Evolutionary conservation across 1,140 invertebrate genomes (phyloP), one percentile per base, ranked within the genome.

Genomic region (Leptestheria dahalacensis): DNA sequence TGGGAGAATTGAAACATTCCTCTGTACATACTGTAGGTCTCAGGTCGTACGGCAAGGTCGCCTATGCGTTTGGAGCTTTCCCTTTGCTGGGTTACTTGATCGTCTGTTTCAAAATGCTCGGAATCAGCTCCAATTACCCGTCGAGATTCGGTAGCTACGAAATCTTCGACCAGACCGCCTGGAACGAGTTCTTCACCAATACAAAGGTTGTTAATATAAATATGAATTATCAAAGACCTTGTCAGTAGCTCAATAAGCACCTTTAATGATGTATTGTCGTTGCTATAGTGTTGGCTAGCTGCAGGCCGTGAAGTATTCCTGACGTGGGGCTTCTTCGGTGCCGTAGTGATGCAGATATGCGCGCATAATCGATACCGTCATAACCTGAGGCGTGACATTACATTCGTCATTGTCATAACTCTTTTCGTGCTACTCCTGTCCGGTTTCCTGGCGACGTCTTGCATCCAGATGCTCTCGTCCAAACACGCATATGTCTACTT

Each of bases 271-370:
- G 9, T 50, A 20, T 41, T 41, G 15, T 50, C 10, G 11, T 50
- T n/a, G 11, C 9, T 73, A 46, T 67, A 88, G 80, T 84, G 84
- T 62, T 94, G 91, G 91, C 75, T 86, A 10, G 84, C 88, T 1
- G 91, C 91, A 1, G 83, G 85, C 1, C 82, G 88, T 68, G 90
- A 93, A 73, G 82, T 83, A 1, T 92, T 93, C 68, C 76, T 91
- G 23, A 91, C 88, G 0, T 94, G 90, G 91, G 87, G 87, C 10
- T 68, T 92, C 0, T 73, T 91, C n/a, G 87, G 88, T 1, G 82
- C 86, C 1, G 86, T 87, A 51, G 78, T 85, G 52, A 89, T 86
- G 81, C 88, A 83, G 76, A 80, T 83, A 62, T 75, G 77, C 26
- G 77, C 79, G 48, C 82, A 85, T 64, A 86, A 86, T 65, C 68